Base-by-base conservation (phyloP, 2,113 vertebrate genomes). In the Nesogale talazaci region DNA sequence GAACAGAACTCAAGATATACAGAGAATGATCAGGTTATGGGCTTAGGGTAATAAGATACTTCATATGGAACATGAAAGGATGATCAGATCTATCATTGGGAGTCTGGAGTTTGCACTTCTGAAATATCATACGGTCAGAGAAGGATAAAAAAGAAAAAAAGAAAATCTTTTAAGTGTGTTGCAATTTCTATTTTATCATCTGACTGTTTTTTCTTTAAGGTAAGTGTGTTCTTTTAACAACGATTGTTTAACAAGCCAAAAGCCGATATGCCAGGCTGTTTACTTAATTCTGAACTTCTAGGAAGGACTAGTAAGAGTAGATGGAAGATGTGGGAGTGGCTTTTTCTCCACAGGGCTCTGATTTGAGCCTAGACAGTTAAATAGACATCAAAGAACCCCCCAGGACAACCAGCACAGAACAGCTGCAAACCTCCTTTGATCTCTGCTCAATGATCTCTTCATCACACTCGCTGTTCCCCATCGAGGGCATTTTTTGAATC, bases 361-460 rank as follows among this genome's bases (percentile, higher is more conserved):
- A 94, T 88, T 91, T 91, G 96, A 95, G 42, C 75, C 85, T 85
- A 92, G 95, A 94, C 89, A 96, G 84, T 97, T 92, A 87, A 8
- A 74, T 20, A 90, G 90, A 96, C 95, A 96, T 97, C 97, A 97
- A 97, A 97, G 97, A 81, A 90, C 76, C 77, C 70, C 72, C 87
- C 59, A 40, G 92, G 87, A 81, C 78, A 88, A 83, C n/a, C 42
- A 94, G 87, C 61, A 77, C 1, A 89, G 83, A 97, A 94, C 94
- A 95, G 95, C 95, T 96, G 95, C 77, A 86, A 69, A 34, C 42
- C 75, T 80, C 83, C 92, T 97, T 97, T 97, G 95, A 97, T 96
- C 94, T 96, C 94, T 88, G 25, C 27, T 94, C 89, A 83, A 22
- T 91, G 93, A 94, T 85, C 76, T 86, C 79, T 94, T 86, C 89